Percentiles rank a stretch among this genome's conserved stretches.
phyloP scores from a whole-genome alignment of 1,140 invertebrate genomes.

The Liolophura sinensis region DNA sequence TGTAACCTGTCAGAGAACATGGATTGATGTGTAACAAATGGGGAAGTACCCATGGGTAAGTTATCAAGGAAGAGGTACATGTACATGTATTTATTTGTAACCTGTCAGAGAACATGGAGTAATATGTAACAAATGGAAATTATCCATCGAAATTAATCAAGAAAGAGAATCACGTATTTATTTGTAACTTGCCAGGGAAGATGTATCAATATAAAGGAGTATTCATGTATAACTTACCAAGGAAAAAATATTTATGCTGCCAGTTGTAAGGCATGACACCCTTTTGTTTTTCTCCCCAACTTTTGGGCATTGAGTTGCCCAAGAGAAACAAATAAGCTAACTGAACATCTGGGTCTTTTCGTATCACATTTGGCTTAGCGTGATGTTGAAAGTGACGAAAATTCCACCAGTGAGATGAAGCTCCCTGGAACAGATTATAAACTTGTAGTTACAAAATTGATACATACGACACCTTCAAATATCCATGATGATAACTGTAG shows the following conservation, averaged over 20 bases:
- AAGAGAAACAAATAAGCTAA: conserved; percentile 50
- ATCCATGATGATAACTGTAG: not conserved
- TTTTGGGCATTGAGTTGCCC: conserved; percentile 44
- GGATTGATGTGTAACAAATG: too few relatives aligned
- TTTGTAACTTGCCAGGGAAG: too few relatives aligned
- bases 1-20: too few relatives aligned
- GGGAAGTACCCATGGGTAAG: too few relatives aligned
- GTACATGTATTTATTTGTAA: too few relatives aligned
- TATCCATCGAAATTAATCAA: too few relatives aligned
- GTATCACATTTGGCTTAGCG: conserved; percentile 56
- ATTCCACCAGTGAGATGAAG: conserved; percentile 58
- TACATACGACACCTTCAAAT: not conserved
- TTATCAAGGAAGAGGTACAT: too few relatives aligned
- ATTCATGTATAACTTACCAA: conserved; percentile 37
- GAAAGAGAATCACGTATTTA: too few relatives aligned
- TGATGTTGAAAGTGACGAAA: conserved; percentile 58
- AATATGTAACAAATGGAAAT: too few relatives aligned
- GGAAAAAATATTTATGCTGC: conserved; percentile 57
- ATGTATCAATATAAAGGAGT: not conserved
- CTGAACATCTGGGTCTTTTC: conserved; percentile 55
- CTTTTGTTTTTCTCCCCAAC: conserved; percentile 30
- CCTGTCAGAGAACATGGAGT: too few relatives aligned
- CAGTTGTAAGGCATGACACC: conserved; percentile 53
- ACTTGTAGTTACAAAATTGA: not conserved
- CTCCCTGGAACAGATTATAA: conserved; percentile 30